Base-by-base conservation (phyloP, 2,888 invertebrate genomes). In the Acrocyrtus sp. region DNA sequence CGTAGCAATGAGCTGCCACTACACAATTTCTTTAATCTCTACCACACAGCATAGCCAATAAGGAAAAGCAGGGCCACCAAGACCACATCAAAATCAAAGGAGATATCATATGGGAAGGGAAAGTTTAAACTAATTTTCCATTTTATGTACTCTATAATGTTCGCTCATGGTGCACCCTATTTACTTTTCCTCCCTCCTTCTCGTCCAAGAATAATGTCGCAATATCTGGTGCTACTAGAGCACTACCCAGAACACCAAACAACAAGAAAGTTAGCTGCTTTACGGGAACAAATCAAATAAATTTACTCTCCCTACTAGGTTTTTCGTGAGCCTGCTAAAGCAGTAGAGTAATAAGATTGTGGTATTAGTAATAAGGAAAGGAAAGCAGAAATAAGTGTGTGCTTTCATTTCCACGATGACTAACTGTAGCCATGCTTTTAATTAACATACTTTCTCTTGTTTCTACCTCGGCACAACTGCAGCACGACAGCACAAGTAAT, bases 61-160 rank as follows among this genome's bases (percentile, higher is more conserved):
- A 34, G 34, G 5, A 34, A 34, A 12, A 5, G 34, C 12, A 12
- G 34, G 34, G 12, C 34, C 12, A n/a, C n/a, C n/a, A n/a, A n/a
- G 29, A 4, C 21, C 19, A 45, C n/a, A 48, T 51, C 5, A 34
- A 34, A 34, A 34, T 34, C 27, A 68, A 62, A 70, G 62, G 43
- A 57, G 48, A 48, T 57, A 57, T 43, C 57, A 43, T 57, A 12
- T 45, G n/a, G 45, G 57, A 57, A 43, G 56, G 50, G 50, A 45
- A 65, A 72, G 54, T 66, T 66, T 66, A 72, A 72, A 66, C 65
- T 72, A 72, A 66, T 72, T 61, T 60, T 60, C 66, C 61, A 58
- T 61, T 66, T 72, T 66, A 66, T 72, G 66, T 63, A 34, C 53
- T 34, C 34, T 34, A 34, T 8, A 5, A 5, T 34, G 5, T 34